Percentiles rank a stretch among this genome's conserved stretches.
Conservation (phyloP, 2,888 invertebrate genomes). For the Stenichneumon culpator region DNA sequence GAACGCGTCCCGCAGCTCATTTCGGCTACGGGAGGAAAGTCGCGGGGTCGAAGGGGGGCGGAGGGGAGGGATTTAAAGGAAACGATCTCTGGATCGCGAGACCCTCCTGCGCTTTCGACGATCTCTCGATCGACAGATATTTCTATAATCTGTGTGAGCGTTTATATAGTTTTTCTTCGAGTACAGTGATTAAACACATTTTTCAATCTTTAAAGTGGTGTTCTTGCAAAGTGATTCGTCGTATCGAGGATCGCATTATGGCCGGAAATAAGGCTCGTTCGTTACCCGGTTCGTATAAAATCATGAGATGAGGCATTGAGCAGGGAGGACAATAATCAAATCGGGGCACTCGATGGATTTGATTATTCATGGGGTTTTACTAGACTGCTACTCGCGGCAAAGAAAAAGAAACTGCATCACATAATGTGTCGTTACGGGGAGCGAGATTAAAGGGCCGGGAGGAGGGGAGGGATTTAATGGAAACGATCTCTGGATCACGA, state of each 20-base stretch:
- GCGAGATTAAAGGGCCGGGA: neutral
- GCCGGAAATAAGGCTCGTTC: constrained; percentile 30
- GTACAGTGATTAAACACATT: constrained; percentile 5
- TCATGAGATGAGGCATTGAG: neutral
- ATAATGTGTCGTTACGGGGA: constrained; percentile 39
- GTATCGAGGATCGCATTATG: constrained; percentile 29
- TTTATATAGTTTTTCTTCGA: neutral
- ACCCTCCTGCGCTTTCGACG: neutral
- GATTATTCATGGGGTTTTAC: constrained; percentile 52
- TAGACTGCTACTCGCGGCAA: neutral
- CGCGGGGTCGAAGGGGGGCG: constrained; percentile 1
- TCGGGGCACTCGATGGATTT: constrained; percentile 17
- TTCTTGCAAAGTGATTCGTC: constrained; percentile 20
- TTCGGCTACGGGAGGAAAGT: constrained; percentile 33
- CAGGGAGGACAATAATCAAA: constrained; percentile 34
- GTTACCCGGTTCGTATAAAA: constrained; percentile 59
- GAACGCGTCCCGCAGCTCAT: constrained; percentile 22
- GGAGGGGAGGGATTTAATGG: neutral
- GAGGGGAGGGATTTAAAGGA: neutral
- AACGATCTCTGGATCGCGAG: constrained; percentile 6
- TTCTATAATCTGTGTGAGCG: constrained; percentile 3
- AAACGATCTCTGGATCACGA: constrained; percentile 3
- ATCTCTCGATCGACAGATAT: constrained; percentile 6
- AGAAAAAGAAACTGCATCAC: constrained; percentile 18
- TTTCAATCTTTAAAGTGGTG: constrained; percentile 1